A percentile compares a stretch with the other conserved stretches of the same genome.
These are phyloP conservation scores for Cyprinella venusta DNA, from an alignment of 2,797 vertebrate genomes.

Conservation along the genomic window DNA sequence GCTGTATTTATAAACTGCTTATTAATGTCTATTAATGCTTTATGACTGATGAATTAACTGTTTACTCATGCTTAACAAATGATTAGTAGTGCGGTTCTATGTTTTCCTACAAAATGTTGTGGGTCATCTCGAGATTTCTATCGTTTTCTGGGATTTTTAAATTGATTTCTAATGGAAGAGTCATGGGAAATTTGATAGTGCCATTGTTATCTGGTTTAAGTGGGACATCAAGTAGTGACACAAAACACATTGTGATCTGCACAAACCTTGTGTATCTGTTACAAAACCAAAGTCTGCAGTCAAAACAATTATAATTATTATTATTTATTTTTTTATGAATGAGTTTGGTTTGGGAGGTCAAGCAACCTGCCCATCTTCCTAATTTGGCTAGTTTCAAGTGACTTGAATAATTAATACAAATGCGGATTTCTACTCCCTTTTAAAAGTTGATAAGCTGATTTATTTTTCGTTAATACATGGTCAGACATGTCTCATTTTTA, in stretches of 20 bases:
- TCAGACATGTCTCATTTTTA: neutral
- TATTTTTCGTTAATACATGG: neutral
- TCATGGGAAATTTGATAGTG: neutral
- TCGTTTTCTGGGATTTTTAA: neutral
- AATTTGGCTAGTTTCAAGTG: neutral
- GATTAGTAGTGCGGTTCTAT: too few species aligned
- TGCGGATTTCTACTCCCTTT: neutral
- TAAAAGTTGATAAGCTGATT: neutral
- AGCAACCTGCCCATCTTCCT: neutral
- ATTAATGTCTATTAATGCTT: too few species aligned
- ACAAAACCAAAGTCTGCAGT: neutral
- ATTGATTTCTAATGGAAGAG: neutral
- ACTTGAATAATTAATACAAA: neutral
- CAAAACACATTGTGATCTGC: neutral
- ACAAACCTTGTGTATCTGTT: neutral
- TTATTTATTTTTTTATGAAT: neutral
- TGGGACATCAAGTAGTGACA: neutral
- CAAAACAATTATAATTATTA: neutral
- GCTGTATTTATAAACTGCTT: too few species aligned
- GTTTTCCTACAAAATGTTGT: neutral
- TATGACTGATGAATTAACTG: too few species aligned
- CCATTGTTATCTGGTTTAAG: too few species aligned
- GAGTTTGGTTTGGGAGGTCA: neutral
- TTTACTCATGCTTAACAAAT: too few species aligned
- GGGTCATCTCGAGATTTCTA: neutral